These are phyloP conservation scores for Chrysomela aeneicollis DNA, from an alignment of 2,888 invertebrate genomes.

Conservation along the genomic window DNA sequence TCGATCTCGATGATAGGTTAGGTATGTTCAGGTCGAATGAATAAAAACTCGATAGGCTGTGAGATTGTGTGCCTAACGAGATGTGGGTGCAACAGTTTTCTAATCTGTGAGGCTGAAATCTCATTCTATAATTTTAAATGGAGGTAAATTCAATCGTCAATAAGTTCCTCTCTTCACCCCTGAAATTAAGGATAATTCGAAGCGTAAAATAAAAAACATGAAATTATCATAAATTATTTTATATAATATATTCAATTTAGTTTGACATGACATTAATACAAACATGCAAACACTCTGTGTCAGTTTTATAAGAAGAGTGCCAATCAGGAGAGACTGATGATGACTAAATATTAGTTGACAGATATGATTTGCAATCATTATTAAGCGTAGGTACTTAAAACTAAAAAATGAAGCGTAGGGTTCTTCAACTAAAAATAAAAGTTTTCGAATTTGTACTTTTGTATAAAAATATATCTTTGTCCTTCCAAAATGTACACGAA, in stretches of 20 bases:
- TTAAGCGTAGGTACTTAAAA: constrained; percentile 35
- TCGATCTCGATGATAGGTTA: too few species aligned
- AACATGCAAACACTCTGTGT: constrained; percentile 39
- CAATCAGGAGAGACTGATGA: constrained; percentile 25
- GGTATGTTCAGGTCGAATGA: too few species aligned
- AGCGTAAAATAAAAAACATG: constrained; percentile 16
- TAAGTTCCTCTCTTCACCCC: too few species aligned
- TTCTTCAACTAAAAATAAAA: constrained; percentile 33
- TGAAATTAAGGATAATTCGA: neutral
- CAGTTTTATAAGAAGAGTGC: constrained; percentile 37
- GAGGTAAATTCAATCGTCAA: too few species aligned
- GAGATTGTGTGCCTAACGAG: too few species aligned
- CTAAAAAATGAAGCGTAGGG: constrained; percentile 34
- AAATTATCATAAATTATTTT: constrained; percentile 39
- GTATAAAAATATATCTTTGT: constrained; percentile 42
- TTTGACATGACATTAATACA: constrained; percentile 38
- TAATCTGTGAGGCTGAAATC: too few species aligned
- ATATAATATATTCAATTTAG: constrained; percentile 39
- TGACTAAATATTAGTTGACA: constrained; percentile 37
- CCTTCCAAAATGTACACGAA: constrained; percentile 36
- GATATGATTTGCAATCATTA: constrained; percentile 45
- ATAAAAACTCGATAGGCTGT: too few species aligned
- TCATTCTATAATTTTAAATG: too few species aligned
- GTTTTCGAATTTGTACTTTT: constrained; percentile 38
- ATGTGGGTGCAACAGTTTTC: too few species aligned